Percentiles rank a stretch among this genome's conserved stretches.
Evolutionary conservation across 2,797 vertebrate species (phyloP).

Genomic region (Philypnodon macrostomus): DNA sequence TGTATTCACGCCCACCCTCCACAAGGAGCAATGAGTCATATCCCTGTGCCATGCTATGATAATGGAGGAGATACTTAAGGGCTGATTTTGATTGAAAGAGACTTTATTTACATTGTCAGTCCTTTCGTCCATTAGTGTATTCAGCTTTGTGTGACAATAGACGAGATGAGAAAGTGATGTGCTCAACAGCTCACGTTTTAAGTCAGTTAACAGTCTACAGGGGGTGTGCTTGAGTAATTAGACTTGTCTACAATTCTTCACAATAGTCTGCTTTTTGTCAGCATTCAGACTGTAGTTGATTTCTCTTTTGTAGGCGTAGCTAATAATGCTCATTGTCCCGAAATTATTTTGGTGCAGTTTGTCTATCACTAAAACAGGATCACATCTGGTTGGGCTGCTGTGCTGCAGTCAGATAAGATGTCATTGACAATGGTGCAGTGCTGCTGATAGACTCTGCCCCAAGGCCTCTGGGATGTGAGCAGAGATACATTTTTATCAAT

Average conservation of each 20-base stretch:
- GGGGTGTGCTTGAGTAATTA: too few species aligned
- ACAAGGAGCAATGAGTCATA: conserved; percentile 36
- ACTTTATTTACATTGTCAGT: background rate
- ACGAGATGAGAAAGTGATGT: background rate
- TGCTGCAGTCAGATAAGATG: conserved; percentile 10
- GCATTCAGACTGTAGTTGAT: too few species aligned
- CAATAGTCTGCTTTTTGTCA: too few species aligned
- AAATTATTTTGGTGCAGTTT: background rate
- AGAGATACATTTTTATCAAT: background rate
- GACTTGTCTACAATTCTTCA: too few species aligned
- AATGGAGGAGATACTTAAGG: conserved; percentile 9
- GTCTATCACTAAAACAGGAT: background rate
- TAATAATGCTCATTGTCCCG: background rate
- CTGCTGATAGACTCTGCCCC: conserved; percentile 14
- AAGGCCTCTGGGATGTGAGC: background rate
- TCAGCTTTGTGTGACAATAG: background rate
- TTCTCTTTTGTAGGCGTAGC: background rate
- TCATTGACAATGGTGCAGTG: conserved; percentile 15
- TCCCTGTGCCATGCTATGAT: conserved; percentile 13
- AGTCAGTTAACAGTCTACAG: background rate
- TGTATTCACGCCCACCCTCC: conserved; percentile 60
- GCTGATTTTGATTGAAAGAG: conserved; percentile 3
- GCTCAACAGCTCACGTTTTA: too few species aligned
- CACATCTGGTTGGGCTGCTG: background rate
- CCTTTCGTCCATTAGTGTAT: conserved; percentile 1